Percentiles rank a stretch among this genome's conserved stretches.
phyloP scores from a whole-genome alignment of 2,888 invertebrate genomes.

The Hemithea aestivaria region DNA sequence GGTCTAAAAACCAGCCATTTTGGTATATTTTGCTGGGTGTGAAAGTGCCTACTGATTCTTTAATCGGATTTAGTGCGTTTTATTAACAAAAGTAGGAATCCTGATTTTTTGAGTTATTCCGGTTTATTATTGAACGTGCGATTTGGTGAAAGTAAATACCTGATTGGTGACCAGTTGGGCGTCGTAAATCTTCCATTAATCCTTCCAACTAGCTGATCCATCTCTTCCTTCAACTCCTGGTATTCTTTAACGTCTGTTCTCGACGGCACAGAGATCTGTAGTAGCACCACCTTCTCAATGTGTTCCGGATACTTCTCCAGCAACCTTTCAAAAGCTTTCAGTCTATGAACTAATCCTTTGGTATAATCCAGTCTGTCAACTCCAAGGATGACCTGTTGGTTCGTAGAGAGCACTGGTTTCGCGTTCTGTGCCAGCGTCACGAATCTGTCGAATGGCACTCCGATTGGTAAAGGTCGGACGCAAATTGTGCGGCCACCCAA shows the following conservation, averaged over 20 bases:
- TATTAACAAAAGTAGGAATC: too few species aligned
- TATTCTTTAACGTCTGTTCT: slow-evolving; percentile 94
- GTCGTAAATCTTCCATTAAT: slow-evolving; percentile 94
- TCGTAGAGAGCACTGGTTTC: slow-evolving; percentile 83
- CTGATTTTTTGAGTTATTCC: too few species aligned
- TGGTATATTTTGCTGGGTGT: too few species aligned
- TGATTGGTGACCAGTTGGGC: slow-evolving; percentile 94
- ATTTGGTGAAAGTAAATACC: slow-evolving; percentile 56
- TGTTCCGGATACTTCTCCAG: slow-evolving; percentile 92
- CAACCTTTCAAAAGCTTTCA: slow-evolving; percentile 90
- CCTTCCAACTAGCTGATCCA: slow-evolving; percentile 92
- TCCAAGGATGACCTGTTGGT: slow-evolving; percentile 90
- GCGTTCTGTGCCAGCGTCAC: slow-evolving; percentile 87
- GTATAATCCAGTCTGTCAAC: slow-evolving; percentile 95
- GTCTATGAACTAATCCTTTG: slow-evolving; percentile 89
- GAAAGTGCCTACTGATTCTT: too few species aligned
- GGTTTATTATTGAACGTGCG: too few species aligned
- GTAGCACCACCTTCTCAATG: slow-evolving; percentile 87
- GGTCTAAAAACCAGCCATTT: too few species aligned
- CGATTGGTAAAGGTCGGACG: slow-evolving; percentile 91
- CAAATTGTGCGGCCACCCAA: slow-evolving; percentile 92
- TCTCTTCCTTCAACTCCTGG: slow-evolving; percentile 92
- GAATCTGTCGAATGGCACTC: slow-evolving; percentile 92
- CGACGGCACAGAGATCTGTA: slow-evolving; percentile 93
- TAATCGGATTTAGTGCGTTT: too few species aligned